Percentiles rank a stretch among this genome's conserved stretches.
These are phyloP conservation scores for Apteryx owenii DNA, from an alignment of 2,113 vertebrate species.

Conservation along the genomic window DNA sequence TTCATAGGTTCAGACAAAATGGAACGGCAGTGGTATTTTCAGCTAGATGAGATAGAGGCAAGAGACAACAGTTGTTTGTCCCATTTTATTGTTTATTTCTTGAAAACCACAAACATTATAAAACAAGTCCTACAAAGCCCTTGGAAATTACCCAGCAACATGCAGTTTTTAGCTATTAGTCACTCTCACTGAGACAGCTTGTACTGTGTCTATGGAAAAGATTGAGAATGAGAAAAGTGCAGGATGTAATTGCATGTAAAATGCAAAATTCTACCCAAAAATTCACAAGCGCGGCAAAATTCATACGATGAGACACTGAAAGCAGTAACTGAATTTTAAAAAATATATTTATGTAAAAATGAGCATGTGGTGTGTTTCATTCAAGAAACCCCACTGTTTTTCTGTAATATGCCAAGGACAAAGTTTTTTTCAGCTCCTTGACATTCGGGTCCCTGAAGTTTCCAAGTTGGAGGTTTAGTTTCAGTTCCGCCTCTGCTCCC, in stretches of 20 bases:
- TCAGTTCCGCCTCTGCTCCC: neutral
- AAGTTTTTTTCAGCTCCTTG: conserved; percentile 48
- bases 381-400: neutral
- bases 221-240: conserved; percentile 38
- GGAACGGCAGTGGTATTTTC: conserved; percentile 43
- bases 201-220: conserved; percentile 58
- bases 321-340: neutral
- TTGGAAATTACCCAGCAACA: conserved; percentile 70
- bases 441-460: conserved; percentile 32
- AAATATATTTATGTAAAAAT: neutral
- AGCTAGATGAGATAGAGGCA: conserved; percentile 55
- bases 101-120: conserved; percentile 72
- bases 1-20: neutral
- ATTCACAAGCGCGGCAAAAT: neutral
- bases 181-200: conserved; percentile 53
- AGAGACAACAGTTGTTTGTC: conserved; percentile 71
- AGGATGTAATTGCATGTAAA: neutral
- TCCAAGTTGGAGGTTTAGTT: conserved; percentile 34
- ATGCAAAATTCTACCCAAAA: conserved; percentile 10
- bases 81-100: conserved; percentile 72
- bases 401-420: neutral
- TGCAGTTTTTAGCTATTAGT: conserved; percentile 71
- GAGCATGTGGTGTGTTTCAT: neutral
- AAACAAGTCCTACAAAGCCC: conserved; percentile 68
- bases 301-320: neutral